These are phyloP conservation scores for Apteryx mantelli DNA, from an alignment of 2,113 vertebrate genomes.

Conservation along the genomic window DNA sequence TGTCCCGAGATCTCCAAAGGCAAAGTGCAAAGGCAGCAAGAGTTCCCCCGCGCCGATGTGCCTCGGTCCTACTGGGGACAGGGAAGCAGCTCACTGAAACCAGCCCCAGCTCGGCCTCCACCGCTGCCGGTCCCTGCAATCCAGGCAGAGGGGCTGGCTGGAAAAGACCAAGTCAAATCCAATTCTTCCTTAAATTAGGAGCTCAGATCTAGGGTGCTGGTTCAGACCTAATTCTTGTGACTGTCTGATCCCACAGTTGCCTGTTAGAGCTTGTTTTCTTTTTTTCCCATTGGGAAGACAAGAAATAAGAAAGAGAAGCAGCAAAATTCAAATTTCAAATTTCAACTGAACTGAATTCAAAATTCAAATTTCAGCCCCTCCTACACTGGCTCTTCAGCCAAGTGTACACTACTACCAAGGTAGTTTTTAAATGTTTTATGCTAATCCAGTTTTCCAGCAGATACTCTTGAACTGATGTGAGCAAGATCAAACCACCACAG, in stretches of 20 bases:
- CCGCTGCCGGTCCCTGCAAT: background rate
- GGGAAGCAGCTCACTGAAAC: background rate
- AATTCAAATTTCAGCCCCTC: background rate
- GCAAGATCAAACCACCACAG: background rate
- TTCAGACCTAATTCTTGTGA: background rate
- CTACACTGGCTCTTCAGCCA: background rate
- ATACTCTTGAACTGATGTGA: background rate
- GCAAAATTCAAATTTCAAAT: background rate
- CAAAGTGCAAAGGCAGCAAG: background rate
- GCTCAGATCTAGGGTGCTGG: background rate
- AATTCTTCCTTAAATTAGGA: background rate
- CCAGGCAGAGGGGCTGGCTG: too few relatives aligned
- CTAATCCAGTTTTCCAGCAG: background rate
- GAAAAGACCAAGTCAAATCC: background rate
- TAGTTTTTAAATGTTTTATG: background rate
- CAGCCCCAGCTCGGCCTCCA: background rate
- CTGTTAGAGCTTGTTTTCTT: background rate
- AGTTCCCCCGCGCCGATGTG: background rate
- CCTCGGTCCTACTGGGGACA: background rate
- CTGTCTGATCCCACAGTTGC: fast-evolving
- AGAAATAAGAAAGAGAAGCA: background rate
- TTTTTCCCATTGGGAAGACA: background rate
- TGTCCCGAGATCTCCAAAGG: background rate
- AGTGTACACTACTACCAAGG: background rate
- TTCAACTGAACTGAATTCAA: too few relatives aligned